These are phyloP conservation scores for Andrena praecox DNA, from an alignment of 2,888 invertebrate genomes.

Conservation along the genomic window DNA sequence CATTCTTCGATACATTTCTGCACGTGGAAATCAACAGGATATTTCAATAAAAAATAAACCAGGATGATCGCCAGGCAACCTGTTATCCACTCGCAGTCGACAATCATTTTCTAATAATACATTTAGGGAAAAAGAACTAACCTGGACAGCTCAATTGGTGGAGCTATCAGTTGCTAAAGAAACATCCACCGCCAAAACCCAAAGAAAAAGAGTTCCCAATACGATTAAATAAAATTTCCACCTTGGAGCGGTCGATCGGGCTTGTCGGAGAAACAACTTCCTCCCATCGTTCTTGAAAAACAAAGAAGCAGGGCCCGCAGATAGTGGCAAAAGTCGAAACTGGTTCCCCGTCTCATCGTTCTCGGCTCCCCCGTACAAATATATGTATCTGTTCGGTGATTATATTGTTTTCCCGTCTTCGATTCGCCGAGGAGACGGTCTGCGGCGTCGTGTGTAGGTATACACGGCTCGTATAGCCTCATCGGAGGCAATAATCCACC, in stretches of 20 bases:
- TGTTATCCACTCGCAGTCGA: too few relatives aligned
- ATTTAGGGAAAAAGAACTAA: neutral
- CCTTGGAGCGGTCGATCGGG: neutral
- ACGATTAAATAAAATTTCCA: neutral
- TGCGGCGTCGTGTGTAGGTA: conserved; percentile 52
- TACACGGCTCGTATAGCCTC: conserved; percentile 69
- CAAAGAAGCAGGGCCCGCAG: neutral
- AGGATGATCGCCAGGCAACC: too few relatives aligned
- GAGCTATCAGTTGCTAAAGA: neutral
- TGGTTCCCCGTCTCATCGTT: conserved; percentile 9
- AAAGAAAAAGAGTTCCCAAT: neutral
- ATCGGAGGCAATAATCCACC: conserved; percentile 81
- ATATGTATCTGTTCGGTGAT: conserved; percentile 15
- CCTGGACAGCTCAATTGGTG: neutral
- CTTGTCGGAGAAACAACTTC: neutral
- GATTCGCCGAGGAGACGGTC: conserved; percentile 37
- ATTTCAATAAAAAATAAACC: neutral
- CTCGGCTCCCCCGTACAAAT: neutral
- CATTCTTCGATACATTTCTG: neutral
- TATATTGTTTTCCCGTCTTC: conserved; percentile 54
- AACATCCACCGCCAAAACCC: neutral
- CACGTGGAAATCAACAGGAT: neutral
- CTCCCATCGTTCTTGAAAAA: neutral
- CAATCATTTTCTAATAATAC: conserved; percentile 1
- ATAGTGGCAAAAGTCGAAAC: neutral